phyloP scores from a whole-genome alignment of 2,113 vertebrate genomes.

The Seriola rivoliana region DNA sequence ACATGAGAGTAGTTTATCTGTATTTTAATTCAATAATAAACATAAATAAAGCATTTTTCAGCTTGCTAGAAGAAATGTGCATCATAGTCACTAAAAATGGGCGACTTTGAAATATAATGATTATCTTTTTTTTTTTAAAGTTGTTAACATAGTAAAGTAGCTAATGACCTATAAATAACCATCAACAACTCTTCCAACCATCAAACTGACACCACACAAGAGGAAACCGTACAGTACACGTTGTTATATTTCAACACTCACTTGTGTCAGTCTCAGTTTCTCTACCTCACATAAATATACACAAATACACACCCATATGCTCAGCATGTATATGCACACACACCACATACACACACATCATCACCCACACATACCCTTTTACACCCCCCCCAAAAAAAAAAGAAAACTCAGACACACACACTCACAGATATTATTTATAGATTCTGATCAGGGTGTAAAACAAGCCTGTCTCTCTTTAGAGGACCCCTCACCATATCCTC shows the following conservation, averaged over 20 bases:
- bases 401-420: constrained; percentile 38
- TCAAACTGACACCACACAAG: constrained; percentile 47
- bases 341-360: constrained; percentile 54
- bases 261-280: constrained; percentile 66
- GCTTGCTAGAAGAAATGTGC: background rate
- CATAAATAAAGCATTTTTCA: background rate
- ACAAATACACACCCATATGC: constrained; percentile 54
- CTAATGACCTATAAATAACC: constrained; percentile 62
- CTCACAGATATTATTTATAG: constrained; percentile 85
- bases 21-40: background rate
- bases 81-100: background rate
- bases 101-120: background rate
- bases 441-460: constrained; percentile 80
- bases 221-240: constrained; percentile 59
- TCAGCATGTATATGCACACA: constrained; percentile 43
- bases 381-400: background rate
- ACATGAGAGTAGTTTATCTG: background rate
- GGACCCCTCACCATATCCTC: constrained; percentile 80
- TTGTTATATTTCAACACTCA: constrained; percentile 76
- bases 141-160: constrained; percentile 21
- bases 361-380: constrained; percentile 29
- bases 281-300: constrained; percentile 53
- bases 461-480: constrained; percentile 85
- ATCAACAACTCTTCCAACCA: constrained; percentile 33
- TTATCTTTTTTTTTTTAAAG: background rate